phyloP scores from a whole-genome alignment of 2,113 vertebrate species.

The Eupsittula cactorum region DNA sequence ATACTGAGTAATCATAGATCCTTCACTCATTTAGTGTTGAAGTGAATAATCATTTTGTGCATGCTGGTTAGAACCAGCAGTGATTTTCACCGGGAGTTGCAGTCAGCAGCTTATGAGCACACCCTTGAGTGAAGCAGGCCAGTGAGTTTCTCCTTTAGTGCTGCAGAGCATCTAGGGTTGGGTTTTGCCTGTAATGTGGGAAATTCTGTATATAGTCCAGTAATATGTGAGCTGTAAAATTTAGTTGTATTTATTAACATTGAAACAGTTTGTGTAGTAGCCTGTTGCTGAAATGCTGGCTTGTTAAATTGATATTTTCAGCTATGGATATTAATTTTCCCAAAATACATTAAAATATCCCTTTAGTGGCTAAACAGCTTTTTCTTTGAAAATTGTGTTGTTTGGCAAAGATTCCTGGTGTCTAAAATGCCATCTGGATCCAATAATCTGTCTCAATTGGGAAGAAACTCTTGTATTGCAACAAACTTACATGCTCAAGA shows the following conservation, averaged over 20 bases:
- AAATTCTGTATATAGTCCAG: not conserved
- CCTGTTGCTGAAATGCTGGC: not conserved
- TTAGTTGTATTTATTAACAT: not conserved
- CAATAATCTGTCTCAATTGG: constrained; percentile 15
- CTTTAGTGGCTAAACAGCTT: not conserved
- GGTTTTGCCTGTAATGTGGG: not conserved
- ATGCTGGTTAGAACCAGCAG: not conserved
- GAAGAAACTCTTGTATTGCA: constrained; percentile 10
- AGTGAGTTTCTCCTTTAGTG: not conserved
- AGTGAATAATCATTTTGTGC: not conserved
- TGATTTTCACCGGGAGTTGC: not conserved
- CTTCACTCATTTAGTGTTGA: not conserved
- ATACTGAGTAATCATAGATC: not conserved
- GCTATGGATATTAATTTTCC: not conserved
- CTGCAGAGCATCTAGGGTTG: not conserved
- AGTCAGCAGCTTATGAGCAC: not conserved
- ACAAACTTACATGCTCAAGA: not conserved
- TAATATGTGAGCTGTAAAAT: not conserved
- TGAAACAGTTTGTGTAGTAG: not conserved
- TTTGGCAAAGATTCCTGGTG: constrained; percentile 4
- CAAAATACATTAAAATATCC: not conserved
- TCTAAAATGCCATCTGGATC: constrained; percentile 44
- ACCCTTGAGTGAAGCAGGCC: not conserved
- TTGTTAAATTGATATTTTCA: constrained; percentile 3
- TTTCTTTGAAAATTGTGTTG: not conserved